phyloP scores from a whole-genome alignment of 2,113 vertebrate species.

The Burhinus oedicnemus region DNA sequence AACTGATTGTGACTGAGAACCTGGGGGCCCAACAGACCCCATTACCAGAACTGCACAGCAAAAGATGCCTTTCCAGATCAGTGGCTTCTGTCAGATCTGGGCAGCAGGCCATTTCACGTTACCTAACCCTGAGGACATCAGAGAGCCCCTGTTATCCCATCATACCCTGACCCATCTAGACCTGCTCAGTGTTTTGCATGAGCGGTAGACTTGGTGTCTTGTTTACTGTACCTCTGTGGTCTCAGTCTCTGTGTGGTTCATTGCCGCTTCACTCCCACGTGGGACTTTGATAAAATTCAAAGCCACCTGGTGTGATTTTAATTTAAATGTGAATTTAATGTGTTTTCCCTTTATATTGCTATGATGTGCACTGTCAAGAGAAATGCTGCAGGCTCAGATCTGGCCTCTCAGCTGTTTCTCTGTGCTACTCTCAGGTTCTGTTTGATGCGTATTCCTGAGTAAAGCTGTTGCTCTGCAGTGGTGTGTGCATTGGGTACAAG shows the following conservation, averaged over 20 bases:
- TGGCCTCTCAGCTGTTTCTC: constrained; percentile 10
- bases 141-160: background rate
- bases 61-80: constrained; percentile 3
- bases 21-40: background rate
- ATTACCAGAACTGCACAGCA: background rate
- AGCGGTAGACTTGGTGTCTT: background rate
- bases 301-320: constrained; percentile 46
- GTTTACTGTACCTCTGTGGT: background rate
- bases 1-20: background rate
- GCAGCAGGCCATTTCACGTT: background rate
- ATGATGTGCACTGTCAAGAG: background rate
- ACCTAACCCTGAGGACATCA: background rate
- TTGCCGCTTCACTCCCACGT: background rate
- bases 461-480: background rate
- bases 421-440: background rate
- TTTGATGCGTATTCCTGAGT: background rate
- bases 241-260: background rate
- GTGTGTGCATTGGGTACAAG: background rate
- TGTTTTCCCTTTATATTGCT: constrained; percentile 28
- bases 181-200: background rate
- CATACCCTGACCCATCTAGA: background rate
- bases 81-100: background rate
- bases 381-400: constrained; percentile 7
- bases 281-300: constrained; percentile 27
- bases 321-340: constrained; percentile 52